These are phyloP conservation scores for Petrosia ficiformis DNA, from an alignment of 37 sponge, comb jelly and placozoan species.

Conservation along the genomic window DNA sequence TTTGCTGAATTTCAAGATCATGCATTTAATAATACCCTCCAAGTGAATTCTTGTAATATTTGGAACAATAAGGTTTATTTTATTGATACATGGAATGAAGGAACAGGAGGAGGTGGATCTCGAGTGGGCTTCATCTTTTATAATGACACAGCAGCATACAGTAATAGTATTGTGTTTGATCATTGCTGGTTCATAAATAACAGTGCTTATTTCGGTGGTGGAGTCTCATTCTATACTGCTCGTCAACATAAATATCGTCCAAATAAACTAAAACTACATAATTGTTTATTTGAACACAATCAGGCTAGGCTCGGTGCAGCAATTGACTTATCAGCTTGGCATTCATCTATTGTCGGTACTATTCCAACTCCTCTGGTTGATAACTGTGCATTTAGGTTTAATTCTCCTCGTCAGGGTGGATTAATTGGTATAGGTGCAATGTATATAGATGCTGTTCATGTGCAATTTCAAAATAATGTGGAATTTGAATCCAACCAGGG, in stretches of 20 bases:
- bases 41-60: background rate
- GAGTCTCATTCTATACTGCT: conserved; percentile 28
- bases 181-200: conserved; percentile 45
- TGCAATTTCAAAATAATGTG: conserved; percentile 7
- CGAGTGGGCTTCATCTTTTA: conserved; percentile 60
- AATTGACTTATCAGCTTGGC: conserved; percentile 17
- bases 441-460: conserved; percentile 26
- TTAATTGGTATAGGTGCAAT: conserved; percentile 24
- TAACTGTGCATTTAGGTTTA: background rate
- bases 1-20: conserved; percentile 48
- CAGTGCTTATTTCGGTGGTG: conserved; percentile 70
- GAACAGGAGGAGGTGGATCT: conserved; percentile 38
- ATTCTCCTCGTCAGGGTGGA: background rate
- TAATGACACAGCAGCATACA: conserved; percentile 30
- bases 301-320: conserved; percentile 27
- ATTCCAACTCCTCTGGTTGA: background rate
- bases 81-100: background rate
- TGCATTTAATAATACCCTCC: conserved; percentile 1
- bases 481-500: conserved; percentile 23
- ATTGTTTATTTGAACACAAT: conserved; percentile 6
- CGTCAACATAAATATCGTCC: background rate
- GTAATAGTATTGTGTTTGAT: conserved; percentile 29
- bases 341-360: conserved; percentile 27
- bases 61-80: background rate
- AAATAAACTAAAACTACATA: background rate